Base-by-base conservation (phyloP, 2,888 invertebrate species). In the Phaonia tiefii region DNA sequence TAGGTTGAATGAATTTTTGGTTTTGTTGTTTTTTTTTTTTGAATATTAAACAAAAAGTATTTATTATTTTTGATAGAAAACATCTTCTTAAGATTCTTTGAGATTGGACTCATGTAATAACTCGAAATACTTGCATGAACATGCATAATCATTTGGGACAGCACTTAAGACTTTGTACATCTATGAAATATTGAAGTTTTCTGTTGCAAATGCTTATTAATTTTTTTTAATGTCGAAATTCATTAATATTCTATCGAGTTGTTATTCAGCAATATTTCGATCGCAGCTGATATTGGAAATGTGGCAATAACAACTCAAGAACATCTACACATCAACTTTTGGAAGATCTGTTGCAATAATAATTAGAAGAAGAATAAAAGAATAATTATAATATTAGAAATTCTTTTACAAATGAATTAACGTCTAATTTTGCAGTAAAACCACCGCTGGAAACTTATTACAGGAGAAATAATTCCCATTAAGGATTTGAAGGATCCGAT, bases 221-320 rank as follows among this genome's bases (percentile, higher is more conserved):
- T 51, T 51, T 22, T 51, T 20, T 51, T 31, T 31, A 20, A 17
- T 51, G n/a, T 1, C 20, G 51, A 17, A 51, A 22, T 20, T 4
- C 11, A 20, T 17, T 51, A 20, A 51, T 22, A 22, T 15, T 1
- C 17, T 22, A 51, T 51, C 22, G 51, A 22, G 22, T 20, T 51
- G 20, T 5, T 3, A n/a, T n/a, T n/a, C n/a, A n/a, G 8, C 4
- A 31, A 31, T 31, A 31, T 31, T 5, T 5, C 13, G 54, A 51
- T 15, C 51, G 67, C 67, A 67, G 11, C 42, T 42, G 63, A 22
- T 42, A 20, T 60, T 13, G 5, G 42, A 63, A 31, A 70, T 70
- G 70, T 42, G 42, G 70, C 58, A 44, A 63, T n/a, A n/a, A n/a
- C n/a, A n/a, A n/a, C n/a, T n/a, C n/a, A n/a, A n/a, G n/a, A n/a